Base-by-base conservation (phyloP, 2,797 vertebrate genomes). In the Coendou prehensilis region DNA sequence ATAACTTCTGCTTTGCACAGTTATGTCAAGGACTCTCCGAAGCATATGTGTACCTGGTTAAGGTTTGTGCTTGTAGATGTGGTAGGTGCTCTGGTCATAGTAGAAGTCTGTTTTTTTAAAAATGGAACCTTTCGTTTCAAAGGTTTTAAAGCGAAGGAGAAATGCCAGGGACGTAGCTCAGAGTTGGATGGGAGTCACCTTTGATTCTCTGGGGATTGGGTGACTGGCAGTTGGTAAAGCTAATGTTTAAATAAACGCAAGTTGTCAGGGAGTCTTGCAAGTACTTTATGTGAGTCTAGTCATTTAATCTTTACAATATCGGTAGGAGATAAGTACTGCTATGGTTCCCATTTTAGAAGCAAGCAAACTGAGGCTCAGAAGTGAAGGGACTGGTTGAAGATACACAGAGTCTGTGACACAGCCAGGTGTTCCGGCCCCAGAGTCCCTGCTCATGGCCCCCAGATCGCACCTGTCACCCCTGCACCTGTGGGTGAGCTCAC, bases 401-500 rank as follows among this genome's bases (percentile, higher is more conserved):
- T 0, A 14, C 17, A 2, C 8, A 37, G 18, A 37, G 18, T 54
- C 61, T 2, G 33, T 2, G 30, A 57, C 67, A 63, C n/a, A n/a
- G 9, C 23, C 54, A 3, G 41, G 79, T 5, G 9, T 33, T 26
- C 45, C 2, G 41, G 3, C 30, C 63, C 18, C 82, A 13, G 52
- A 41, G 63, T 33, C 52, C 52, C 56, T 6, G 20, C 63, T 64
- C 14, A 0, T 2, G 47, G n/a, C 52, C 47, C 2, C 59, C 9
- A 3, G 5, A 22, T n/a, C 1, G 9, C 20, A 9, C 52, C 45
- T 3, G 41, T n/a, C 15, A 14, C 22, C 17, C 50, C 15, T 10
- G 69, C 52, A 4, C 47, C 63, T 59, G 50, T 0, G 7, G 47
- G n/a, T 1, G 0, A 0, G 93, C 99, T 99, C 96, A 99, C 99